These are phyloP conservation scores for Platichthys flesus DNA, from an alignment of 2,113 vertebrate species.

Conservation along the genomic window DNA sequence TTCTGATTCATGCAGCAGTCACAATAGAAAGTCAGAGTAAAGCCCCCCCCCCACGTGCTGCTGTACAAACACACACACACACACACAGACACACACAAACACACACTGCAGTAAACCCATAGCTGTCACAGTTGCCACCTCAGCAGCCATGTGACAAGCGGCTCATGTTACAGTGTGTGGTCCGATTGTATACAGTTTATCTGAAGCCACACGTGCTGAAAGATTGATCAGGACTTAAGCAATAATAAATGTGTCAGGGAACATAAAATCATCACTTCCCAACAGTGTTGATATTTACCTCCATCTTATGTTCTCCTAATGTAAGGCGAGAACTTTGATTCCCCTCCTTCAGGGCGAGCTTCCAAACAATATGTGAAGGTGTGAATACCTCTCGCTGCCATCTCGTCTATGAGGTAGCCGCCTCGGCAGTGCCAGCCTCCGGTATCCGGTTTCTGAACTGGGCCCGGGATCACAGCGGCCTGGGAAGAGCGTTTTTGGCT, in stretches of 20 bases:
- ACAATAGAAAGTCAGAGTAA: slow-evolving; percentile 30
- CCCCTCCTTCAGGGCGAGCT: slow-evolving; percentile 47
- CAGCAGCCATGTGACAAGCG: not conserved
- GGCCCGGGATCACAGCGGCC: slow-evolving; percentile 58
- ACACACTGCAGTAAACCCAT: not conserved
- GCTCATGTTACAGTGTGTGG: not conserved
- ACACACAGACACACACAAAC: no score
- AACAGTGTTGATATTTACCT: slow-evolving; percentile 38
- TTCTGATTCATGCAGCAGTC: slow-evolving; percentile 52
- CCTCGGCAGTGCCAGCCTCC: slow-evolving; percentile 41
- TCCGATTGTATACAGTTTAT: not conserved
- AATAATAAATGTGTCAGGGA: not conserved
- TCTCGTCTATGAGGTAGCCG: slow-evolving; percentile 54
- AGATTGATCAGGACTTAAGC: not conserved
- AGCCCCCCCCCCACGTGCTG: not conserved
- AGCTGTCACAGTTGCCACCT: not conserved
- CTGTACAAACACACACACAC: not conserved
- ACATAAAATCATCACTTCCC: slow-evolving; percentile 7
- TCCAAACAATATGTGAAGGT: slow-evolving; percentile 62
- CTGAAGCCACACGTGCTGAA: not conserved
- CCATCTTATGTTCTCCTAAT: slow-evolving; percentile 32
- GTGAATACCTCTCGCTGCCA: slow-evolving; percentile 33
- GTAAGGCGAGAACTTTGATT: slow-evolving; percentile 57
- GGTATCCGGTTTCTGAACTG: slow-evolving; percentile 67
- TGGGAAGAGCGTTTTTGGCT: slow-evolving; percentile 48